phyloP scores from a whole-genome alignment of 2,888 invertebrate genomes.

The Philaethria dido region DNA sequence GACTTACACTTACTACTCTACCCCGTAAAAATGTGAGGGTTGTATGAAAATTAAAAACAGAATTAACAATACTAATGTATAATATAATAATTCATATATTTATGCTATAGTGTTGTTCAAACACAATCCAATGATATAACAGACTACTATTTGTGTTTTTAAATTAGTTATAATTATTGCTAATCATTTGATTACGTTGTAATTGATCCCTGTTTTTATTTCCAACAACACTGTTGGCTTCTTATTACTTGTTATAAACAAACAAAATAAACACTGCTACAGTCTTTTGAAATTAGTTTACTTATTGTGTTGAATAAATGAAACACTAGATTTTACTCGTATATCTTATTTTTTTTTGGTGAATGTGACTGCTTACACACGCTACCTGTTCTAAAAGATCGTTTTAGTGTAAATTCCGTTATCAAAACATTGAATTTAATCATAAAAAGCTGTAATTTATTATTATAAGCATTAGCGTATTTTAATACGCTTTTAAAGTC shows the following conservation, averaged over 20 bases:
- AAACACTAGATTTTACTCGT: not conserved
- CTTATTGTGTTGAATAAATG: not conserved
- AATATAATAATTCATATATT: too few relatives aligned
- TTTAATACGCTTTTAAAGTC: constrained; percentile 33
- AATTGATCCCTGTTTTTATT: not conserved
- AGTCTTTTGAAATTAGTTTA: not conserved
- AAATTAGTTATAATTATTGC: constrained; percentile 1
- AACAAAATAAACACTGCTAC: not conserved
- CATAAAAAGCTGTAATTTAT: constrained; percentile 16
- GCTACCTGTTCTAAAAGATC: constrained; percentile 7
- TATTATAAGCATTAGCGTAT: constrained; percentile 15
- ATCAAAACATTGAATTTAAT: constrained; percentile 14
- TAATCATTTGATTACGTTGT: not conserved
- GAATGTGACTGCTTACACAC: not conserved
- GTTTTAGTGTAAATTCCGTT: constrained; percentile 23
- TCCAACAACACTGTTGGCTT: not conserved
- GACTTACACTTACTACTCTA: too few relatives aligned
- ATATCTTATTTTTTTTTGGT: not conserved
- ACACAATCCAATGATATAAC: not conserved
- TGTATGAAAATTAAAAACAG: too few relatives aligned
- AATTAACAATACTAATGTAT: too few relatives aligned
- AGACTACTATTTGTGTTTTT: not conserved
- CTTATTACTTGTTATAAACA: not conserved
- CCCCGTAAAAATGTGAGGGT: too few relatives aligned
- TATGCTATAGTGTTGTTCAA: not conserved